Percentiles rank a stretch among this genome's conserved stretches.
phyloP scores from a whole-genome alignment of 1,140 invertebrate genomes.

The Cardiocondyla obscurior region DNA sequence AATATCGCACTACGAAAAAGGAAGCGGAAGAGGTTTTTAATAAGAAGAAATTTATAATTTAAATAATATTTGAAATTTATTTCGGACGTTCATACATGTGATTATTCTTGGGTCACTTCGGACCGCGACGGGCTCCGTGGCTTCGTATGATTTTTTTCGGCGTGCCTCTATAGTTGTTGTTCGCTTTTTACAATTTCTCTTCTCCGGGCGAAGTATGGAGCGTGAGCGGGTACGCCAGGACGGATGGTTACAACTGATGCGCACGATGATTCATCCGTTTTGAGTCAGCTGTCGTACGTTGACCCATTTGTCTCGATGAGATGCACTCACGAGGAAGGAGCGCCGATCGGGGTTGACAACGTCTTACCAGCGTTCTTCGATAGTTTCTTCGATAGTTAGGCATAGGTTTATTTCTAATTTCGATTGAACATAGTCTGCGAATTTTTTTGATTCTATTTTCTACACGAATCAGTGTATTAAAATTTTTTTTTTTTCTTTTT shows the following conservation, averaged over 20 bases:
- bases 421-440: background rate
- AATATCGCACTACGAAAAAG: background rate
- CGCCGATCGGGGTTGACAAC: slow-evolving; percentile 46
- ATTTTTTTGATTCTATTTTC: background rate
- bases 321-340: slow-evolving; percentile 45
- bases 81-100: background rate
- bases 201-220: background rate
- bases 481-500: too few relatives aligned
- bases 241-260: slow-evolving; percentile 11
- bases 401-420: slow-evolving; percentile 1
- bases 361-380: slow-evolving; percentile 1
- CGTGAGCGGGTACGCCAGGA: slow-evolving; percentile 5
- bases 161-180: slow-evolving; percentile 2
- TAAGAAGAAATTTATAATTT: background rate
- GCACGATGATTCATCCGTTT: slow-evolving; percentile 44
- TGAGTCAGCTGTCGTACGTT: slow-evolving; percentile 49
- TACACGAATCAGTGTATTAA: too few relatives aligned
- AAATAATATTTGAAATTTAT: background rate
- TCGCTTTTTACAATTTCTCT: slow-evolving; percentile 23
- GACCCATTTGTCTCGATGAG: slow-evolving; percentile 49
- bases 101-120: slow-evolving; percentile 23
- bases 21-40: background rate
- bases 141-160: background rate
- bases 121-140: background rate
- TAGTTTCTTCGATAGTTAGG: slow-evolving; percentile 24